These are phyloP conservation scores for Cheilosia vernalis DNA, from an alignment of 2,888 invertebrate species.

Conservation along the genomic window DNA sequence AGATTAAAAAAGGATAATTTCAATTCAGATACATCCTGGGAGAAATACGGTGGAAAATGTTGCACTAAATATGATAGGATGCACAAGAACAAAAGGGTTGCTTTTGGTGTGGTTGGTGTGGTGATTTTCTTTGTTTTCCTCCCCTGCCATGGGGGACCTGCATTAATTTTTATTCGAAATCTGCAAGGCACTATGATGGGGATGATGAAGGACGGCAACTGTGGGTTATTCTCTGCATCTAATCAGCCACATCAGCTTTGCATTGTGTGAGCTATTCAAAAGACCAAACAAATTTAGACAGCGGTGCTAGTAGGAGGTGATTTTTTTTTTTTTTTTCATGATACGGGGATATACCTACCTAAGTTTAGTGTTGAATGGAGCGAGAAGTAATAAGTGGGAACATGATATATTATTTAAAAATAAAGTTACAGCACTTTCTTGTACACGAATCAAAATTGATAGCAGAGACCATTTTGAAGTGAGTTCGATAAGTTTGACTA, in stretches of 20 bases:
- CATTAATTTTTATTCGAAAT: not conserved
- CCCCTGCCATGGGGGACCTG: not conserved
- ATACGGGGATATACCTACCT: no score
- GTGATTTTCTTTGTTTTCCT: not conserved
- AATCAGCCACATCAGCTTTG: not conserved
- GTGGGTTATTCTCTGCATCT: not conserved
- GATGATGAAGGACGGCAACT: not conserved
- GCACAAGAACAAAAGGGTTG: not conserved
- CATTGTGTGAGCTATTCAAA: not conserved
- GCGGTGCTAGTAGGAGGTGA: not conserved
- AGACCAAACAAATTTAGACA: not conserved
- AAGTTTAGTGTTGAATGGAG: no score
- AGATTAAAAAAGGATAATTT: constrained; percentile 39
- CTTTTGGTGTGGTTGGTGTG: not conserved
- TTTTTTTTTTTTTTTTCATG: no score
- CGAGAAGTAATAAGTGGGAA: no score
- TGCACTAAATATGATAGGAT: constrained; percentile 13
- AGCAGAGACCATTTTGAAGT: no score
- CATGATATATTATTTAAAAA: no score
- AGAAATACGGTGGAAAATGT: constrained; percentile 33
- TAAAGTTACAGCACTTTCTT: no score
- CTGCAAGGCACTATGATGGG: not conserved
- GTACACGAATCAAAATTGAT: no score
- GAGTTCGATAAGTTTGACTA: no score
- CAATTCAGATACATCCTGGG: constrained; percentile 44